Evolutionary conservation across 2,113 vertebrate species (phyloP), one percentile per base, ranked within the genome.

Genomic region (Labrus mixtus): DNA sequence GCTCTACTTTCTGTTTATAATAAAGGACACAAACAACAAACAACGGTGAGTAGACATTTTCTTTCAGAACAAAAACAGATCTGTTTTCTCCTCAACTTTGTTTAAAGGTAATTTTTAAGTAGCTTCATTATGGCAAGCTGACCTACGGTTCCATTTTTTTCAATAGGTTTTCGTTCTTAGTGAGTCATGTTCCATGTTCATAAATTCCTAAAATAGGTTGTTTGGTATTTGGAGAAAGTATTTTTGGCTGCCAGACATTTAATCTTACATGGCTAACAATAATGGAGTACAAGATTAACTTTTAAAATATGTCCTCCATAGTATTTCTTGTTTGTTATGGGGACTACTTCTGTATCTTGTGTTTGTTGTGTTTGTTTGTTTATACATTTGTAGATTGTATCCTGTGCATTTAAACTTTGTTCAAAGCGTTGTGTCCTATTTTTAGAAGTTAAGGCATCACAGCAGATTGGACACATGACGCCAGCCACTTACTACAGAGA

Each of bases 381-480:
- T 13, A 8, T 46, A 13, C 12, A 22, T 15, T 22, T 20, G 46
- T 5, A 15, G 68, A 72, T 60, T 66, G 43, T 71, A 71, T 89
- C 53, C 54, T 77, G 79, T 70, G 68, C 60, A 79, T 79, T 79
- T 84, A 91, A 87, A 91, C 86, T 61, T 86, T 83, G 88, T 81
- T 73, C 77, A 81, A 73, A 88, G 78, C 79, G 77, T 76, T 55
- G 74, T 39, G 73, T 71, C 55, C 91, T 95, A 95, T 95, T 94
- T 95, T 91, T 94, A 93, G 94, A 83, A 68, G 71, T 73, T 68
- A 68, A 85, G 81, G 85, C 85, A 87, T 93, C 88, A 87, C 75
- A 82, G 86, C 68, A 71, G 76, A 76, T 79, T 85, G 79, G 79
- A 89, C 86, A 83, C 88, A 83, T 88, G 29, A 33, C 64, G 84